Conservation (phyloP, 1,140 invertebrate genomes). For the Bactericera cockerelli region DNA sequence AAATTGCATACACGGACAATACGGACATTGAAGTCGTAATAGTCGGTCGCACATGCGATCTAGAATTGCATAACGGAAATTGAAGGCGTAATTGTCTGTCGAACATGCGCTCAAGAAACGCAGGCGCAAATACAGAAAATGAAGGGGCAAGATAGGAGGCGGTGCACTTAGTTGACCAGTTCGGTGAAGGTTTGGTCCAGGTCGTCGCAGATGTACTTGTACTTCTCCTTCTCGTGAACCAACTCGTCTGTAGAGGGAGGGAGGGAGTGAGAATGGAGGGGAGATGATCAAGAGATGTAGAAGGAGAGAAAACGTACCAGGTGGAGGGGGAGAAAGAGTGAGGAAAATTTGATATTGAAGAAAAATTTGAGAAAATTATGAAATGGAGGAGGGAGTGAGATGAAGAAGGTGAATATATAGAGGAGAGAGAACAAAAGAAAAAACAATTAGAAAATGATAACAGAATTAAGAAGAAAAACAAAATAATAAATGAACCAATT, state of each 20-base stretch:
- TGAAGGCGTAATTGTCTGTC: too few species aligned
- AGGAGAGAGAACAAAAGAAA: background rate
- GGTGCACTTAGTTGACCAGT: slow-evolving; percentile 52
- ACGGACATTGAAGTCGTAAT: too few species aligned
- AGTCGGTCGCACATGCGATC: too few species aligned
- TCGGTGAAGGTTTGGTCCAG: slow-evolving; percentile 74
- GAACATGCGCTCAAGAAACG: too few species aligned
- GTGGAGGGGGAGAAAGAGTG: background rate
- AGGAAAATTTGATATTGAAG: background rate
- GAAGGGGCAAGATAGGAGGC: too few species aligned
- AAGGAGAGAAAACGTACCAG: slow-evolving; percentile 7
- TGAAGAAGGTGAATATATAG: background rate
- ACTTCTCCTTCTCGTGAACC: slow-evolving; percentile 78
- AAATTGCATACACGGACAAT: too few species aligned
- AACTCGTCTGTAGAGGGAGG: slow-evolving; percentile 52
- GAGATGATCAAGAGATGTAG: slow-evolving; percentile 14
- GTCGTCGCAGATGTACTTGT: slow-evolving; percentile 78
- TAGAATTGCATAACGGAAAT: too few species aligned
- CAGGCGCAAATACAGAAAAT: too few species aligned
- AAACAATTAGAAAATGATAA: background rate
- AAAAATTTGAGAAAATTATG: background rate
- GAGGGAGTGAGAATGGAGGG: slow-evolving; percentile 18
- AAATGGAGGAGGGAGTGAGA: background rate
- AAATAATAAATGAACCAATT: too few species aligned
- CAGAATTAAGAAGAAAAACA: background rate